Evolutionary conservation across 1,140 invertebrate species (phyloP), one percentile per base, ranked within the genome.

Genomic region (Drosophila virilis): DNA sequence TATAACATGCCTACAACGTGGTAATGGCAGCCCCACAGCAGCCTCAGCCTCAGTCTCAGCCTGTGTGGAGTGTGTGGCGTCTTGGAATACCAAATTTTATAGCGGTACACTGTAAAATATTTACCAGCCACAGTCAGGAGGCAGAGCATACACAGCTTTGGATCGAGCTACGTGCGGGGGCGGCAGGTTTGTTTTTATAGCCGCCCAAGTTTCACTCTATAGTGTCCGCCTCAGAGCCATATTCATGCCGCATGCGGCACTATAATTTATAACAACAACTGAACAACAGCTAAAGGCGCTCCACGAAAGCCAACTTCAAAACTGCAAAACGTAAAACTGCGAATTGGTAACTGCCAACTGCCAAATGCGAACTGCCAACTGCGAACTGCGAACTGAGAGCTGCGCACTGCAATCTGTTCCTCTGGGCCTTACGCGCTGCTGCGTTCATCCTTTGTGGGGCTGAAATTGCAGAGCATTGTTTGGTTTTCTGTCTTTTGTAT

Each of bases 241-340:
- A 86, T 86, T 78, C 82, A 81, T 78, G 69, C 77, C 73, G 85
- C 77, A 85, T 90, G 85, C 85, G 86, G 80, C 85, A 90, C 85
- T 90, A 90, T 90, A 90, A 90, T 90, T 90, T 90, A 90, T 90
- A 90, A 90, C 85, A 86, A 90, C 85, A 86, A 88, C 82, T 88
- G 71, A 74, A 60, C 55, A 62, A 66, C 62, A 54, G 84, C 84
- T 90, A 68, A 77, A 90, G 85, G 85, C 85, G 85, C 85, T 89
- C 83, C 84, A 80, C 74, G 70, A 48, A 67, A 72, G 69, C 46
- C 33, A 54, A 43, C 17, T 60, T 48, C 38, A 59, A 51, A 55
- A 40, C n/a, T 43, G 28, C 42, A 22, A 46, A 48, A 50, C 22
- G 12, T n/a, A 45, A 55, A 58, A 59, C 45, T 33, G 43, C 46